Base-by-base conservation (phyloP, 1,140 invertebrate species). In the Caenorhabditis inopinata region DNA sequence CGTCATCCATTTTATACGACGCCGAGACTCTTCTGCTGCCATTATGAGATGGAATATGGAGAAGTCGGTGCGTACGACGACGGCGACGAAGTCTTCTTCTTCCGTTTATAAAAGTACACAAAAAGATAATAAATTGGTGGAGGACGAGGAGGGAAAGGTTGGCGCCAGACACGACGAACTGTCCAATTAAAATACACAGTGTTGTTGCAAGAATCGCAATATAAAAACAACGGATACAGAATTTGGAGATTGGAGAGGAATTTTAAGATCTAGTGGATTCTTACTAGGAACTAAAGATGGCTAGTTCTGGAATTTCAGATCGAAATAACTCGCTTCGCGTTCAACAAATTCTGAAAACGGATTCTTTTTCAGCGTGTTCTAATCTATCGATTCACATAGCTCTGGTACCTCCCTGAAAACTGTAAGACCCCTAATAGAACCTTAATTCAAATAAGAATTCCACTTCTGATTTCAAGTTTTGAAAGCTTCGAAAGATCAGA, bases 61-160 rank as follows among this genome's bases (percentile, higher is more conserved):
- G 38, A 42, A 14, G 38, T 42, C 38, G 6, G 5, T 7, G 6
- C 38, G 14, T 5, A 5, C 38, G 38, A 42, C 5, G 14, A 68
- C 11, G 23, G 49, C 23, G 21, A 53, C 14, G 23, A 23, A 51
- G 58, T 38, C 29, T n/a, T n/a, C 25, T 9, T 38, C 12, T 29
- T 68, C n/a, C 58, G 2, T 68, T 68, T 68, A 42, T 18, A 68
- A 68, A 68, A 68, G 58, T 68, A 68, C 58, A 68, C 58, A 68
- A 68, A 68, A 68, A 68, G 58, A 68, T 68, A 68, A 68, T 68
- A 68, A 68, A 68, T 68, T 42, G 58, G 58, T 68, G 29, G 58
- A n/a, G 27, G 58, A 25, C 9, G 9, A 32, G 51, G 27, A 32
- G 9, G 58, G n/a, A 68, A 68, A 68, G 58, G 58, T 68, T 68